These are phyloP conservation scores for Sarcophaga carnaria DNA, from an alignment of 2,888 invertebrate genomes.

Conservation along the genomic window DNA sequence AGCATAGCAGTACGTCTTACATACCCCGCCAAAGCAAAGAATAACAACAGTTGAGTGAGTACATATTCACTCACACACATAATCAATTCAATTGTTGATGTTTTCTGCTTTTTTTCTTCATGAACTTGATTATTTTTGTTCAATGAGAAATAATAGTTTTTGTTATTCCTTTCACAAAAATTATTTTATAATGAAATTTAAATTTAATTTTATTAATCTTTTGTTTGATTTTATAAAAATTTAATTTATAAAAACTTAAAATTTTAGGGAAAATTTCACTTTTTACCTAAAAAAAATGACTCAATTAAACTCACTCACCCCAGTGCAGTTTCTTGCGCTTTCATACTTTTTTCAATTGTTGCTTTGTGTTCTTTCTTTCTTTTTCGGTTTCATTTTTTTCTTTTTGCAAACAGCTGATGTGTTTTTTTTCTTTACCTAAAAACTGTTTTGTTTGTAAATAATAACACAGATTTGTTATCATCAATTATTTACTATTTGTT, in stretches of 20 bases:
- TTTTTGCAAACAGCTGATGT: constrained; percentile 69
- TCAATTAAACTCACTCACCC: constrained; percentile 39
- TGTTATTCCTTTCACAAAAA: not conserved
- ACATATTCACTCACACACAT: not conserved
- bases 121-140: constrained; percentile 70
- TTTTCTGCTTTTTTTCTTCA: constrained; percentile 58
- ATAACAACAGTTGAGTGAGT: constrained; percentile 16
- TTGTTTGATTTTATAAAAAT: not conserved
- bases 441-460: constrained; percentile 52
- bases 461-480: constrained; percentile 62
- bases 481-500: not conserved
- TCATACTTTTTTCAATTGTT: constrained; percentile 53
- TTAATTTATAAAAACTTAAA: constrained; percentile 3
- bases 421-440: constrained; percentile 53
- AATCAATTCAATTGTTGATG: constrained; percentile 29
- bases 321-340: constrained; percentile 19
- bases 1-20: constrained; percentile 1
- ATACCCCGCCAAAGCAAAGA: constrained; percentile 18
- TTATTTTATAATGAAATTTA: not conserved
- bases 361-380: constrained; percentile 47
- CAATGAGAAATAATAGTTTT: not conserved
- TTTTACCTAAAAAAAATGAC: constrained; percentile 9
- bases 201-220: not conserved
- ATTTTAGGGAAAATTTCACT: constrained; percentile 12
- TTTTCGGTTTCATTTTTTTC: constrained; percentile 18